Evolutionary conservation across 1,140 invertebrate genomes (phyloP).

Genomic region (Pantala flavescens): DNA sequence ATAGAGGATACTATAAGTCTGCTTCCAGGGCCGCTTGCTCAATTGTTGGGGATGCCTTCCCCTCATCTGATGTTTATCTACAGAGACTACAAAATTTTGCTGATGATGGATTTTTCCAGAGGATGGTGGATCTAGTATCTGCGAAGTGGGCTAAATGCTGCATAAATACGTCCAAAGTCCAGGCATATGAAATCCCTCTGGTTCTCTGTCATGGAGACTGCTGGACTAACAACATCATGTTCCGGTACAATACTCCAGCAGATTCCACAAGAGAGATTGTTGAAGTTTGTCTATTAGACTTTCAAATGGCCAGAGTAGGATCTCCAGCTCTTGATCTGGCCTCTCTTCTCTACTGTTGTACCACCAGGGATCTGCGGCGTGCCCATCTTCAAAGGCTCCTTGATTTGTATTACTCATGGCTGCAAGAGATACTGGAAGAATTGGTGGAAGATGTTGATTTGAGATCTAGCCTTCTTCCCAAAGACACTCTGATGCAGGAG

Average conservation of each 20-base stretch:
- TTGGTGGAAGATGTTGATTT: background rate
- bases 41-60: constrained; percentile 50
- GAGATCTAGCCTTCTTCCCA: background rate
- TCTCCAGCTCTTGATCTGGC: constrained; percentile 23
- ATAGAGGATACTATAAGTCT: constrained; percentile 52
- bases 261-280: background rate
- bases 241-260: constrained; percentile 36
- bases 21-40: constrained; percentile 50
- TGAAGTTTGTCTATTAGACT: constrained; percentile 22
- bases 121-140: constrained; percentile 50
- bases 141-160: background rate
- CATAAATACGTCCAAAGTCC: background rate
- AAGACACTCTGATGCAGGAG: constrained; percentile 32
- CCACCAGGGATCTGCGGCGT: background rate
- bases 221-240: constrained; percentile 65
- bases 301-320: constrained; percentile 22
- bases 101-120: constrained; percentile 52
- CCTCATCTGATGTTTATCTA: constrained; percentile 41
- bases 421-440: background rate
- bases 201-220: constrained; percentile 64
- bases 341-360: constrained; percentile 23
- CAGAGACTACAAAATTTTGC: constrained; percentile 48
- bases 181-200: background rate
- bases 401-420: background rate
- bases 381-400: background rate